Base-by-base conservation (phyloP, 1,140 invertebrate genomes). In the Neodiprion lecontei region DNA sequence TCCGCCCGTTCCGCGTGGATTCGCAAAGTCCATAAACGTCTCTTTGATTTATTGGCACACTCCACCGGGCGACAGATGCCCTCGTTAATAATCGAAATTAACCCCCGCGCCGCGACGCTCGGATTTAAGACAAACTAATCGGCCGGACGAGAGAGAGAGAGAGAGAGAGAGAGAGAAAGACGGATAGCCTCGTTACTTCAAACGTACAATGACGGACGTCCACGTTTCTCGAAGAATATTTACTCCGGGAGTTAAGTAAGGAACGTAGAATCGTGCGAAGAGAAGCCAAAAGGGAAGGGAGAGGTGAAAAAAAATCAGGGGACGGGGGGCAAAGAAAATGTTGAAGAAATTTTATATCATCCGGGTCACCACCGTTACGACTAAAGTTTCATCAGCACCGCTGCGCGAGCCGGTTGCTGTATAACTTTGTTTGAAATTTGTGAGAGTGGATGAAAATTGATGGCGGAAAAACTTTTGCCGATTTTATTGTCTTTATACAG, bases 31-130 rank as follows among this genome's bases (percentile, higher is more conserved):
- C 53, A 61, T 61, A 61, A 61, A 61, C 53, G 53, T 61, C 53
- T 61, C 11, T 61, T 61, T 61, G 53, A 61, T 61, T 61, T 17
- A 61, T 61, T 61, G 53, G 14, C 53, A 61, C 5, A 61, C 53
- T 61, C 53, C 11, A 17, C 53, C n/a, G 53, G 4, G 53, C 53
- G 53, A 61, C 53, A 61, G 53, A 61, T 14, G 53, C 53, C 53
- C 53, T 61, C 53, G 53, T 61, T 61, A 61, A 61, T 61, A 61
- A 61, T 61, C 53, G 53, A 61, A 61, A 61, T 61, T 61, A 61
- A 61, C 53, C 11, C 9, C 5, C 11, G n/a, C 8, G 4, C 28
- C 28, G 28, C 28, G 28, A 40, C 28, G 28, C 5, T 40, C 28
- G 28, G 28, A 17, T 61, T 12, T 61, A 14, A 12, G 53, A 61